Evolutionary conservation across 1,140 invertebrate species (phyloP).

Genomic region (Macrostomum lignano): DNA sequence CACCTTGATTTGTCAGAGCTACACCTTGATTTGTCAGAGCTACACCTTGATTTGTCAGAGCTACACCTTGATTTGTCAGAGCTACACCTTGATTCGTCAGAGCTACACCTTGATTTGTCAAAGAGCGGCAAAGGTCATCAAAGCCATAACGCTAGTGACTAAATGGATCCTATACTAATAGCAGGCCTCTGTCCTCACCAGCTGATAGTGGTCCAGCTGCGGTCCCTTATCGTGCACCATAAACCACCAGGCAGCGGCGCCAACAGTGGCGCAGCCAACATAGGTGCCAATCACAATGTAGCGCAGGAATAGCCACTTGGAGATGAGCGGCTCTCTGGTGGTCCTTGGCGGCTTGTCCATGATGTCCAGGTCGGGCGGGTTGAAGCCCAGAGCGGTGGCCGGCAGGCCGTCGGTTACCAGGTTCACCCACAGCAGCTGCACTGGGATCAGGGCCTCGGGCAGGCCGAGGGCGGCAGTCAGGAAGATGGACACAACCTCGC

Average conservation of each 20-base stretch:
- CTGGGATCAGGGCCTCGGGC: slow-evolving; percentile 92
- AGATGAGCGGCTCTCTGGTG: slow-evolving; percentile 86
- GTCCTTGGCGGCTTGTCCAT: slow-evolving; percentile 89
- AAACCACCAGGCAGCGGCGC: slow-evolving; percentile 97
- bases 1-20: no score
- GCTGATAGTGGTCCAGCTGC: slow-evolving; percentile 76
- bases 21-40: no score
- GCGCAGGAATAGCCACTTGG: slow-evolving; percentile 98
- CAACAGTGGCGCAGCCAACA: slow-evolving; percentile 81
- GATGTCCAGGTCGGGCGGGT: slow-evolving; percentile 96
- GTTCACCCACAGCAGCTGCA: slow-evolving; percentile 97
- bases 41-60: no score
- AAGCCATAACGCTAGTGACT: no score
- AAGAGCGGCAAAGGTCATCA: no score
- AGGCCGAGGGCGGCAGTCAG: slow-evolving; percentile 93
- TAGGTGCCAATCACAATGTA: slow-evolving; percentile 67
- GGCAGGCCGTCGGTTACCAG: slow-evolving; percentile 97
- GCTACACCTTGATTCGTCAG: no score
- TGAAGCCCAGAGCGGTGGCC: slow-evolving; percentile 95
- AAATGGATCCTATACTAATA: no score
- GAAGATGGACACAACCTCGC: slow-evolving; percentile 65
- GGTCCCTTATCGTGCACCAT: slow-evolving; percentile 73
- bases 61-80: no score
- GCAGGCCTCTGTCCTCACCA: no score
- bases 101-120: no score